phyloP scores from a whole-genome alignment of 2,113 vertebrate species.

The Saccopteryx bilineata region DNA sequence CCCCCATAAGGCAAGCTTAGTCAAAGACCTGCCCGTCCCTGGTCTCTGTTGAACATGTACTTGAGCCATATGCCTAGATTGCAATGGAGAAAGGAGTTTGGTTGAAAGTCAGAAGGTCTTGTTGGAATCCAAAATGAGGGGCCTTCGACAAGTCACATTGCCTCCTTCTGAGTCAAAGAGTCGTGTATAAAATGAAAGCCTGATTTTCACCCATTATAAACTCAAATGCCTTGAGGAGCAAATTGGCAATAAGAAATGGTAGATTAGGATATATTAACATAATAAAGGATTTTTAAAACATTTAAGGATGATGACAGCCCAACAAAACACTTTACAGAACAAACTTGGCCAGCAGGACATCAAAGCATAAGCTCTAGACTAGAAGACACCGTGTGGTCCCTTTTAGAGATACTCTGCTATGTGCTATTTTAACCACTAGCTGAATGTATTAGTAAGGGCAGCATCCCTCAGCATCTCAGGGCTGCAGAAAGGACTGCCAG shows the following conservation, averaged over 20 bases:
- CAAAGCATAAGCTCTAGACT: not conserved
- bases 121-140: not conserved
- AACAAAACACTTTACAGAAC: not conserved
- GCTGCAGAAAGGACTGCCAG: not conserved
- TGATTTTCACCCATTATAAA: conserved; percentile 42
- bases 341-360: not conserved
- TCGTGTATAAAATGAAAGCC: not conserved
- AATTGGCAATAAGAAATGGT: not conserved
- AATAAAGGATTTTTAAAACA: not conserved
- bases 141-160: not conserved
- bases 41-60: not conserved
- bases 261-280: not conserved
- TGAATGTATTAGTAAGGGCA: not conserved
- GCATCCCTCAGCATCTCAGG: not conserved
- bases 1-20: not conserved
- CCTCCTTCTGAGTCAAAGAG: not conserved
- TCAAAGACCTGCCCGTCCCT: not conserved
- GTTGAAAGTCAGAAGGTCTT: not conserved
- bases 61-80: not conserved
- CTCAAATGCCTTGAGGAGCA: not conserved
- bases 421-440: not conserved
- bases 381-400: not conserved
- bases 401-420: not conserved
- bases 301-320: not conserved
- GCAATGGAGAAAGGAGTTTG: not conserved